A percentile compares a stretch with the other conserved stretches of the same genome.
phyloP scores from a whole-genome alignment of 2,113 vertebrate genomes.

The Xenopus tropicalis region DNA sequence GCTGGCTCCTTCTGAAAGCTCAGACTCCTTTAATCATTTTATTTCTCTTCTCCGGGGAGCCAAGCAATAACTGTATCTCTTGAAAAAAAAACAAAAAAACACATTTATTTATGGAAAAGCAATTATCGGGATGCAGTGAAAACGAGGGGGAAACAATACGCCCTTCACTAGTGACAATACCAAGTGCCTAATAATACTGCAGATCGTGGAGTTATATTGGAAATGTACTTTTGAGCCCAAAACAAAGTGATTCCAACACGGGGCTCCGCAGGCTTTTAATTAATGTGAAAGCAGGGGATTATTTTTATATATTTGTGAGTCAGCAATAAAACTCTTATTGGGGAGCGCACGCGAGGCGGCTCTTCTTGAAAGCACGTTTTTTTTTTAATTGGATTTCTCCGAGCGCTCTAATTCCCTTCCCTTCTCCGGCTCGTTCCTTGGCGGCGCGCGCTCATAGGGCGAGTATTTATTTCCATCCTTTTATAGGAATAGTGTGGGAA shows the following conservation, averaged over 20 bases:
- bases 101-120: no score
- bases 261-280: background rate
- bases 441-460: background rate
- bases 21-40: no score
- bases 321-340: background rate
- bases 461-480: constrained; percentile 18
- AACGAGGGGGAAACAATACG: no score
- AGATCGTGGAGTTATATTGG: no score
- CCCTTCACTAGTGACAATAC: no score
- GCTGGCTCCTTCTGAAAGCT: no score
- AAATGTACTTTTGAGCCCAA: no score
- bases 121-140: no score
- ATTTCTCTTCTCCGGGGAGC: no score
- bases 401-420: background rate
- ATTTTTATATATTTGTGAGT: background rate
- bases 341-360: background rate
- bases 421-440: background rate
- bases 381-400: background rate
- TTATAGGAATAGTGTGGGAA: constrained; percentile 30
- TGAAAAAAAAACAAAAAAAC: no score
- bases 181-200: no score
- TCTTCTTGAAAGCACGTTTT: background rate
- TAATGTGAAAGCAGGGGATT: background rate
- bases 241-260: background rate
- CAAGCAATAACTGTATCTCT: no score